These are phyloP conservation scores for Oenanthe melanoleuca DNA, from an alignment of 2,113 vertebrate genomes.

Conservation along the genomic window DNA sequence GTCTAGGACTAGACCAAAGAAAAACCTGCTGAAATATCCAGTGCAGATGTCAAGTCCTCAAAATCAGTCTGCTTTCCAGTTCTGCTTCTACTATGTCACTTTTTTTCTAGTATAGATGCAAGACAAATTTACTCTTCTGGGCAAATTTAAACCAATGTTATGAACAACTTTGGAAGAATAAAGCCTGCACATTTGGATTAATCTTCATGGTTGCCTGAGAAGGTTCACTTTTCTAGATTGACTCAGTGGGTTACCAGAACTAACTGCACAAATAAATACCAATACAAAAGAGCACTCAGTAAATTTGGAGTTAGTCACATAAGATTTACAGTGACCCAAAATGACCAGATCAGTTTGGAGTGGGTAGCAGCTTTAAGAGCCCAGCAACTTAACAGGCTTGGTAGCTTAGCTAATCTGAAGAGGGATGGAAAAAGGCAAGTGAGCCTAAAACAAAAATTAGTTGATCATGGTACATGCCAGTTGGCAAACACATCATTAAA, in stretches of 20 bases:
- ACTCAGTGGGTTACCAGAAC: not conserved
- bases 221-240: not conserved
- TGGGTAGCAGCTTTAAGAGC: not conserved
- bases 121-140: not conserved
- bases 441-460: not conserved
- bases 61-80: not conserved
- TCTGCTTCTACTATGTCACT: not conserved
- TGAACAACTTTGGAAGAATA: not conserved
- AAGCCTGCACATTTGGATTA: not conserved
- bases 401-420: not conserved
- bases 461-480: not conserved
- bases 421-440: not conserved
- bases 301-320: not conserved
- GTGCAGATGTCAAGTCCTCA: not conserved
- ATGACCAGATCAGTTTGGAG: fast-evolving
- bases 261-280: not conserved
- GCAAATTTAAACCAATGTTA: not conserved
- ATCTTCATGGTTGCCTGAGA: not conserved
- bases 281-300: not conserved
- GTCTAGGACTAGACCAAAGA: not conserved
- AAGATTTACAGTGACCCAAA: not conserved
- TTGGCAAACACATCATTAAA: not conserved
- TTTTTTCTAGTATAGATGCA: not conserved
- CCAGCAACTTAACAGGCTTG: not conserved
- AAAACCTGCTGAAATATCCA: not conserved